Conservation (phyloP, 2,797 vertebrate species). For the Halcyon badia region DNA sequence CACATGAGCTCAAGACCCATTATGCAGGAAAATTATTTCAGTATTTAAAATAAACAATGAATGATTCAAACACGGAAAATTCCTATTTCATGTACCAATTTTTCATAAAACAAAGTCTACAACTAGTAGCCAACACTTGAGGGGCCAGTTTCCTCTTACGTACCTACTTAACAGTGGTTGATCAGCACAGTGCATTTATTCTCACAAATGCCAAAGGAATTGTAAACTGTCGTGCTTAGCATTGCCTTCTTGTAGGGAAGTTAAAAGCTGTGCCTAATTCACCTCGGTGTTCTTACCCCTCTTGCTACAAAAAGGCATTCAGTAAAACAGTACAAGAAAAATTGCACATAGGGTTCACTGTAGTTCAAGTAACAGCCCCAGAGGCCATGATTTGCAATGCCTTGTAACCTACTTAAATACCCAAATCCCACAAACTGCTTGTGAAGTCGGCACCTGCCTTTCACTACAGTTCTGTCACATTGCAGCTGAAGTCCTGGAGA, state of each 20-base stretch:
- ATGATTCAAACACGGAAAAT: neutral
- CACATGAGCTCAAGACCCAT: neutral
- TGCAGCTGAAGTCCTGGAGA: neutral
- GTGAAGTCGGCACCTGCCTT: neutral
- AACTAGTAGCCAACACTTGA: fast-evolving
- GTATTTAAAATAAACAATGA: neutral
- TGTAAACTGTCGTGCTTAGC: neutral
- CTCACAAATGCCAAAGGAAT: neutral
- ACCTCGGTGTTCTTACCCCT: neutral
- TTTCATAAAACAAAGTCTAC: neutral
- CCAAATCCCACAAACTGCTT: neutral
- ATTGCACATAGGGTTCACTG: neutral
- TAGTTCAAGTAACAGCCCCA: neutral
- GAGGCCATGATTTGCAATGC: neutral
- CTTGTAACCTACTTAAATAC: neutral
- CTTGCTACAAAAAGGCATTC: neutral
- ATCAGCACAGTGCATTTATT: neutral
- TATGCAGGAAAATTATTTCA: neutral
- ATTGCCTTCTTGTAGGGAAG: neutral
- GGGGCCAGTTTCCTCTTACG: neutral
- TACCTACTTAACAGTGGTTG: neutral
- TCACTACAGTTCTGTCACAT: neutral
- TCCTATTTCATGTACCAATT: neutral
- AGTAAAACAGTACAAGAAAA: neutral
- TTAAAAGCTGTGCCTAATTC: neutral